Base-by-base conservation (phyloP, 2,797 vertebrate species). In the Malurus leucopterus region DNA sequence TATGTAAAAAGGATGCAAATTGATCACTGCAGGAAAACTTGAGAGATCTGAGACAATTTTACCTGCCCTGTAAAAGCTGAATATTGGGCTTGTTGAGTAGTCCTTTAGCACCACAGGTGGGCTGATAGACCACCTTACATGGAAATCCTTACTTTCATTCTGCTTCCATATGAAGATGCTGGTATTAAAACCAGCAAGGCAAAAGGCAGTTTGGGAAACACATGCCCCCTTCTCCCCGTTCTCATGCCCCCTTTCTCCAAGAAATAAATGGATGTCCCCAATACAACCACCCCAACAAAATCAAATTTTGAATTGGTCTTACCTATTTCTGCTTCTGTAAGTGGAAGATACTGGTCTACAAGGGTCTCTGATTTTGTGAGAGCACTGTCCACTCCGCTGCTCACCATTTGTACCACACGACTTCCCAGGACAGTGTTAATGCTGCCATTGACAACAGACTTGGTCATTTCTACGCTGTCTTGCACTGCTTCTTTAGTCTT, bases 291-390 rank as follows among this genome's bases (percentile, higher is more conserved):
- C 58, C 10, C 30, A 67, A 84, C 3, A 82, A 59, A 67, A 69
- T n/a, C 30, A 77, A 78, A 78, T 14, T 34, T n/a, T 93, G 40
- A 90, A 53, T 40, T 70, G 19, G 5, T 46, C 95, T 98, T 96
- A 99, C 99, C 98, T 86, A 98, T 88, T 59, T 98, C 98, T 24
- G 98, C 97, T 92, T 98, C 97, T 4, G 98, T 98, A 88, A 98
- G 96, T 36, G 99, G 99, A 40, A 99, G 97, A 75, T 99, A 99
- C 64, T 98, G 98, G 75, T 99, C 99, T 92, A 99, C 97, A 85
- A 99, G 96, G 15, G 88, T 96, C 95, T 99, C 99, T 0, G 98
- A 99, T 21, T 95, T 98, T 46, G 96, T 98, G 70, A 99, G 97
- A 2, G 98, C 99, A 9, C 96, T 97, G 90, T 99, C 97, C 85